phyloP scores from a whole-genome alignment of 2,113 vertebrate genomes.

The Riparia riparia region DNA sequence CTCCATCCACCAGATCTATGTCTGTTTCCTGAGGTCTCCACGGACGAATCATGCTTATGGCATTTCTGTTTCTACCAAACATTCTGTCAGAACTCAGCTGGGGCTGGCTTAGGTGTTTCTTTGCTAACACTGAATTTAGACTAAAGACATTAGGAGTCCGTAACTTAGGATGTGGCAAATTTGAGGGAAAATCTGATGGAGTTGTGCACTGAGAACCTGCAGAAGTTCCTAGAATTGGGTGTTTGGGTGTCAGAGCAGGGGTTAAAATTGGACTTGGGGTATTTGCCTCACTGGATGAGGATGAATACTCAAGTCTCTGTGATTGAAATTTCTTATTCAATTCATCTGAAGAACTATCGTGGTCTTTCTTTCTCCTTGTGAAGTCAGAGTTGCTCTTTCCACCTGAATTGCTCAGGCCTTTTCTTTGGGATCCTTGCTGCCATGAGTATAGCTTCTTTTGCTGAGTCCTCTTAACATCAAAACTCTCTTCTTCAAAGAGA shows the following conservation, averaged over 20 bases:
- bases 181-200: constrained; percentile 33
- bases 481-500: constrained; percentile 88
- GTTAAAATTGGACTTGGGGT: constrained; percentile 80
- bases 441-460: constrained; percentile 76
- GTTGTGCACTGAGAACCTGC: background rate
- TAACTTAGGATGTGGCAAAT: constrained; percentile 82
- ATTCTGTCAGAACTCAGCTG: constrained; percentile 83
- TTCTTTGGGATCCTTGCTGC: constrained; percentile 77
- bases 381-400: constrained; percentile 68
- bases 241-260: constrained; percentile 69
- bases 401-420: constrained; percentile 58
- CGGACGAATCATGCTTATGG: constrained; percentile 95
- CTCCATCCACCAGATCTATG: constrained; percentile 81
- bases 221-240: constrained; percentile 44
- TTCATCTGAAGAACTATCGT: constrained; percentile 86
- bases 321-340: constrained; percentile 90
- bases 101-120: constrained; percentile 96
- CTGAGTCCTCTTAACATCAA: constrained; percentile 75
- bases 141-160: constrained; percentile 81
- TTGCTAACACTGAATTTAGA: constrained; percentile 78
- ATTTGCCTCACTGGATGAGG: constrained; percentile 85
- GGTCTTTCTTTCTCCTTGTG: constrained; percentile 72
- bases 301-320: constrained; percentile 89
- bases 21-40: constrained; percentile 89
- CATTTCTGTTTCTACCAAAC: constrained; percentile 88